Conservation (phyloP, 1,140 invertebrate species). For the Panagrolaimus sp. region DNA sequence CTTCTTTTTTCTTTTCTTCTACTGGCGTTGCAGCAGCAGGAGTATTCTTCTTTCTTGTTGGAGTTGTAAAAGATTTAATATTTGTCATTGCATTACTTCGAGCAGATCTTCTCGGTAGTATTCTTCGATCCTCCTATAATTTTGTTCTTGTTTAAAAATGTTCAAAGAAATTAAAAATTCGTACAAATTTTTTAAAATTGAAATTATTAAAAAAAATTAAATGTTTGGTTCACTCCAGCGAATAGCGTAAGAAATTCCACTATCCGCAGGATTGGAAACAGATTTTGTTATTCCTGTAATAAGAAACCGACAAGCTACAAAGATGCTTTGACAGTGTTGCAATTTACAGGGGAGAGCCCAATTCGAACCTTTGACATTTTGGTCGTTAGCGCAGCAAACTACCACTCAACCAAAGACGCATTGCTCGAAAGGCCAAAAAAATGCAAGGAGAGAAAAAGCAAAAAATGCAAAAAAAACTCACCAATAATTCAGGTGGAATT, state of each 20-base stretch:
- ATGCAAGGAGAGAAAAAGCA: background rate
- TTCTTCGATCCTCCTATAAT: constrained; percentile 38
- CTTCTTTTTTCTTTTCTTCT: constrained; percentile 15
- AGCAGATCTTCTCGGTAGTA: constrained; percentile 39
- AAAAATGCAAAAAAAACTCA: background rate
- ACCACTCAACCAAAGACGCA: constrained; percentile 5
- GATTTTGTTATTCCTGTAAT: background rate
- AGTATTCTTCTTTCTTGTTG: constrained; percentile 7
- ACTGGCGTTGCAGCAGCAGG: background rate
- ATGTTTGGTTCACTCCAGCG: constrained; percentile 16
- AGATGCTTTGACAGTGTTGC: too few species aligned
- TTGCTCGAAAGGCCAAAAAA: background rate
- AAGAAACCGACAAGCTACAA: background rate
- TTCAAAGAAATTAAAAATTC: background rate
- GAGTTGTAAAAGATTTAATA: constrained; percentile 31
- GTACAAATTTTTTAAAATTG: too few species aligned
- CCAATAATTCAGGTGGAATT: constrained; percentile 19
- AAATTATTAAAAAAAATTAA: background rate
- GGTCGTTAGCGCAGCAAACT: background rate
- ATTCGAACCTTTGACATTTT: background rate
- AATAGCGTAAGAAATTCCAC: background rate
- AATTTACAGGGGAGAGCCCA: too few species aligned
- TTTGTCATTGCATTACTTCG: constrained; percentile 39
- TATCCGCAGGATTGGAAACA: constrained; percentile 16
- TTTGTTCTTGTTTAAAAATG: constrained; percentile 15